Conservation (phyloP, 2,888 invertebrate species). For the Cephus pygmeus region DNA sequence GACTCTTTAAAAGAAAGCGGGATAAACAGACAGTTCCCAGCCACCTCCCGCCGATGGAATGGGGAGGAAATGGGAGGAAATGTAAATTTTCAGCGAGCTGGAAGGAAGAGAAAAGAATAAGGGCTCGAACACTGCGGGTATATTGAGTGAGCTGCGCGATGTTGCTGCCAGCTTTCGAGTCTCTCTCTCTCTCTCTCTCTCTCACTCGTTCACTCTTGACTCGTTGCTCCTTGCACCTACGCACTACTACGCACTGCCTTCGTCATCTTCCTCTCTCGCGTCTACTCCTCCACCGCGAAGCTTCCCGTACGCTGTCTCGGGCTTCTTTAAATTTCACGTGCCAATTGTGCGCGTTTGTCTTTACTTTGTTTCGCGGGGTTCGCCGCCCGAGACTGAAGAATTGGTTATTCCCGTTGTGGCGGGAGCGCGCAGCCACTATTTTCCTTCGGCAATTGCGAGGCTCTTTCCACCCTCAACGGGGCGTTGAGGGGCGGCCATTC, state of each 20-base stretch:
- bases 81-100: constrained; percentile 65
- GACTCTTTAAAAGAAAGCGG: constrained; percentile 65
- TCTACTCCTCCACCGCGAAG: constrained; percentile 11
- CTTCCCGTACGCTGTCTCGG: background rate
- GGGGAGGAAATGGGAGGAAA: constrained; percentile 64
- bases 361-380: constrained; percentile 40
- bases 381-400: no score
- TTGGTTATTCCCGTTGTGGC: no score
- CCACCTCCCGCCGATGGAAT: constrained; percentile 29
- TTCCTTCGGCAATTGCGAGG: no score
- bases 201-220: constrained; percentile 16
- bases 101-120: constrained; percentile 64
- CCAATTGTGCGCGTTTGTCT: constrained; percentile 62
- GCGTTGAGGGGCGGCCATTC: no score
- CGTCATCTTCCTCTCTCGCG: constrained; percentile 23
- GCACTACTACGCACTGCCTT: constrained; percentile 16
- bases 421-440: no score
- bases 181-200: background rate
- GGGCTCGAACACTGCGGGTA: constrained; percentile 58
- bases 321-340: constrained; percentile 65
- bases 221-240: background rate
- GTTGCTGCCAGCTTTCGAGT: constrained; percentile 30
- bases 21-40: constrained; percentile 64
- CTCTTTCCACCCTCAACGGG: background rate
- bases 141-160: constrained; percentile 51